phyloP scores from a whole-genome alignment of 2,797 vertebrate genomes.

The Microctenopoma stevenorrisi region DNA sequence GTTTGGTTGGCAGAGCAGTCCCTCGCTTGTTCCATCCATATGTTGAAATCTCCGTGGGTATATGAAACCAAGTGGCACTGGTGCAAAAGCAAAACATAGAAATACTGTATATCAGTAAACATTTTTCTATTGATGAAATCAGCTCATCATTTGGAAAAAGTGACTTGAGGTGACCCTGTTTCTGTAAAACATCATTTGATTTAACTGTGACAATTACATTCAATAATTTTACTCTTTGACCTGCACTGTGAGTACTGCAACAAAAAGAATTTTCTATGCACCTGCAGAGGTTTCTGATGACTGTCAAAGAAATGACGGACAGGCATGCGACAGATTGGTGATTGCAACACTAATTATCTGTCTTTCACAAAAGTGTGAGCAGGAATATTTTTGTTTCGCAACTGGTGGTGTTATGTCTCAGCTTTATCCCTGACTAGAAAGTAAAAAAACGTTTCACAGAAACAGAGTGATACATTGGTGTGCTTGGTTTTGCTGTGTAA shows the following conservation, averaged over 20 bases:
- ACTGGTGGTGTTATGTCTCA: not conserved
- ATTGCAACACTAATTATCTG: conserved; percentile 19
- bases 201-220: conserved; percentile 64
- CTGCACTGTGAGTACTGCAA: conserved; percentile 57
- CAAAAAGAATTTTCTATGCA: conserved; percentile 21
- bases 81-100: not conserved
- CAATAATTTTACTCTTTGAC: conserved; percentile 71
- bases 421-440: conserved; percentile 6
- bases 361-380: conserved; percentile 12
- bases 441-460: not conserved
- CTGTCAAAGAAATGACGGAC: conserved; percentile 54
- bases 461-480: not conserved
- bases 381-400: conserved; percentile 35
- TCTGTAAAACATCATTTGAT: conserved; percentile 59
- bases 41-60: too few relatives aligned
- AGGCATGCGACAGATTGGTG: conserved; percentile 53
- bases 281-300: conserved; percentile 58
- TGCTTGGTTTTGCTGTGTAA: conserved; percentile 15
- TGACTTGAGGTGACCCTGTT: conserved; percentile 5
- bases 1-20: too few relatives aligned
- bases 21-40: not conserved
- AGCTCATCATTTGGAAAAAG: not conserved
- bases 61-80: too few relatives aligned
- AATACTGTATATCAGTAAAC: not conserved
- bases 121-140: conserved; percentile 1